Percentiles rank a stretch among this genome's conserved stretches.
These are phyloP conservation scores for Porites cylindrica DNA, from an alignment of 92 coral and sea anemone genomes.

Conservation along the genomic window DNA sequence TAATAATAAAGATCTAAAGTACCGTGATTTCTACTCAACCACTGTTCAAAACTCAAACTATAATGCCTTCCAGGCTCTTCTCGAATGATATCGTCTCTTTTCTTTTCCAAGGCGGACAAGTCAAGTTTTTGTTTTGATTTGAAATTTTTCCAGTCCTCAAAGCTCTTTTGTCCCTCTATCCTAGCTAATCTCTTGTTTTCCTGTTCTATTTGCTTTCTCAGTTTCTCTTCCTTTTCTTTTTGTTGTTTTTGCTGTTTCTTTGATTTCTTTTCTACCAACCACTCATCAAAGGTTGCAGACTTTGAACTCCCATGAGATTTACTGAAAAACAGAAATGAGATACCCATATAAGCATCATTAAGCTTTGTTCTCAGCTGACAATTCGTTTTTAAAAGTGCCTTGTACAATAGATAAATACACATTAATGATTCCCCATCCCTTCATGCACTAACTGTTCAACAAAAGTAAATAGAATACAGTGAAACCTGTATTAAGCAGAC, in stretches of 20 bases:
- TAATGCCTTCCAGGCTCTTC: slow-evolving; percentile 48
- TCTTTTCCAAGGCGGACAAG: slow-evolving; percentile 47
- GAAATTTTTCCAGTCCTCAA: slow-evolving; percentile 82
- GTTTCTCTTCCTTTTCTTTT: slow-evolving; percentile 61
- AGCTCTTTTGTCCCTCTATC: slow-evolving; percentile 52
- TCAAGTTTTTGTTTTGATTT: slow-evolving; percentile 64
- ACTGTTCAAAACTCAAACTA: slow-evolving; percentile 35
- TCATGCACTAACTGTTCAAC: no score
- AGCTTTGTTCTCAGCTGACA: no score
- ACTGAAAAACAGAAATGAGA: slow-evolving; percentile 31
- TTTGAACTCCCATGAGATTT: slow-evolving; percentile 83
- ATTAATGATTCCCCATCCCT: no score
- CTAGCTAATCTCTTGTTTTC: slow-evolving; percentile 53
- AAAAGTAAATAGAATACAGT: no score
- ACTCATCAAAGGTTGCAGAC: slow-evolving; percentile 90
- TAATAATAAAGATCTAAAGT: slow-evolving; percentile 26
- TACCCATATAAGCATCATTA: neutral
- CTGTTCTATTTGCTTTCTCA: slow-evolving; percentile 57
- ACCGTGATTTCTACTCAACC: slow-evolving; percentile 34
- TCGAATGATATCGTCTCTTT: slow-evolving; percentile 55
- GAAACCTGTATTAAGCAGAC: no score
- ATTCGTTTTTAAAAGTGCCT: no score
- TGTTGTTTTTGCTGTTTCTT: slow-evolving; percentile 64
- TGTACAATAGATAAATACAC: no score
- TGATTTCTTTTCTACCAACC: slow-evolving; percentile 86